Evolutionary conservation across 2,888 invertebrate genomes (phyloP).

Genomic region (Tinea semifulvella): DNA sequence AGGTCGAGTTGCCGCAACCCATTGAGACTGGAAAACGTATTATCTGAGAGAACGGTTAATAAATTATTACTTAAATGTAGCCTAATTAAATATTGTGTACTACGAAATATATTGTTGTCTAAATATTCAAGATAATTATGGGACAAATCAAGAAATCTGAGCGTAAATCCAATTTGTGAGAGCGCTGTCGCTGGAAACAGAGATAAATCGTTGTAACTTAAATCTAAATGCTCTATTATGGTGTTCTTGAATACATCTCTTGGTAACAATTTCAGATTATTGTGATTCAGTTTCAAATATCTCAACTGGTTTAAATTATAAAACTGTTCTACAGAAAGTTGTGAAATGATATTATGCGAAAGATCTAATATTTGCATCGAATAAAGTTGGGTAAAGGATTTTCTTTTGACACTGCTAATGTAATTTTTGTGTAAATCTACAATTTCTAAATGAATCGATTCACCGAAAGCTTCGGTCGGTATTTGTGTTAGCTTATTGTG

Average conservation of each 20-base stretch:
- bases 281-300: conserved; percentile 76
- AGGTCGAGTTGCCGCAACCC: conserved; percentile 82
- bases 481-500: conserved; percentile 77
- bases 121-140: conserved; percentile 85
- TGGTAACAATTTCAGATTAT: conserved; percentile 77
- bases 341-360: conserved; percentile 78
- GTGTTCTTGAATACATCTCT: conserved; percentile 84
- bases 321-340: conserved; percentile 83
- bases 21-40: conserved; percentile 84
- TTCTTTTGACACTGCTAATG: conserved; percentile 74
- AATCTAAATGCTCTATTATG: conserved; percentile 79
- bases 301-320: conserved; percentile 77
- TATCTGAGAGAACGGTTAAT: conserved; percentile 85
- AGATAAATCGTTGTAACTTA: conserved; percentile 80
- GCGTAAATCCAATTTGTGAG: conserved; percentile 80
- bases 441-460: conserved; percentile 74
- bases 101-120: conserved; percentile 87
- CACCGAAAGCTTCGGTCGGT: conserved; percentile 78
- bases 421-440: conserved; percentile 79
- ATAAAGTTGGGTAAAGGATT: conserved; percentile 79
- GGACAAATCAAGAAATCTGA: conserved; percentile 80
- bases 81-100: conserved; percentile 79
- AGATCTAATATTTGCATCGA: conserved; percentile 82
- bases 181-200: conserved; percentile 83
- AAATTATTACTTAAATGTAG: conserved; percentile 83